Base-by-base conservation (phyloP, 1,140 invertebrate genomes). In the Drosophila sturtevanti region DNA sequence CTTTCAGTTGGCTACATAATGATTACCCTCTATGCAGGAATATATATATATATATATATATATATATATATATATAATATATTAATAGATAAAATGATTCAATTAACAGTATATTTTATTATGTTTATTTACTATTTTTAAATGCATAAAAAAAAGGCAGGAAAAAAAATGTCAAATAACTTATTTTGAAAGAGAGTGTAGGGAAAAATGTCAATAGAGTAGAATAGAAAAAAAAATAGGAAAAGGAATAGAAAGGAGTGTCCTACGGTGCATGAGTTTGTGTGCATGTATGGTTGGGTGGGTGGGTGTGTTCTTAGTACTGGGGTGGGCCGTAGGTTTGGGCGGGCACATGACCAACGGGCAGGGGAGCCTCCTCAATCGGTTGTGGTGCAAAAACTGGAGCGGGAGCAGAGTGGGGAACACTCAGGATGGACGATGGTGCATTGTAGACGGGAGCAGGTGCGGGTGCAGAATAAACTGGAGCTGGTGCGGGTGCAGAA, bases 301-400 rank as follows among this genome's bases (percentile, higher is more conserved):
- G 61, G 66, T 59, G 35, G 18, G 38, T 37, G 37, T 37, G 41
- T 21, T 60, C 27, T 67, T 86, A 86, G 35, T 68, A 87, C 4
- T 62, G 68, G 0, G 89, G 77, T 62, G 89, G 87, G n/a, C 89
- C 87, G 41, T 90, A 90, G 58, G 27, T 31, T 31, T 31, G 72
- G 48, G 66, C 62, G 0, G 72, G 72, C 0, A 35, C 48, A 0
- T 31, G 27, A 0, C 27, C 27, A 31, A 31, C 7, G 27, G 27
- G 27, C 27, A 31, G 7, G 27, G 27, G 27, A 31, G 27, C 27
- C 27, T 31, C 27, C 27, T 31, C 27, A 31, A 31, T 7, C 5
- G 71, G 54, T 0, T 55, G 71, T 1, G 27, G 79, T 1, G 38
- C 63, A 27, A 77, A 77, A 0, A 72, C 18, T 9, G 61, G 72